Conservation (phyloP, 2,113 vertebrate genomes). For the Brachyhypopomus gauderio region DNA sequence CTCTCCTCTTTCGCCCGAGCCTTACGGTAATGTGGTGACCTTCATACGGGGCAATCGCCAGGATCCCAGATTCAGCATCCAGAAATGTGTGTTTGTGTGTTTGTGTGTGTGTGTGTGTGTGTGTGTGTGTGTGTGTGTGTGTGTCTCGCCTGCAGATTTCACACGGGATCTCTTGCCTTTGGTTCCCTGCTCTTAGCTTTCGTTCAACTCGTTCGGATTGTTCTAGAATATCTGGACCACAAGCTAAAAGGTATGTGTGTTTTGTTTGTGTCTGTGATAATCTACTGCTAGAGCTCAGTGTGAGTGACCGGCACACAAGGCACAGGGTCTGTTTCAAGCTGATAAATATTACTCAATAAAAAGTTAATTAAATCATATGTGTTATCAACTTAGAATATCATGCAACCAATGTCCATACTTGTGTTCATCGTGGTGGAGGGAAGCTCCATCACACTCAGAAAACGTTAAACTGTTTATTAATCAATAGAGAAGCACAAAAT, state of each 20-base stretch:
- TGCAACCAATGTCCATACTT: too few relatives aligned
- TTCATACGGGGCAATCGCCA: not conserved
- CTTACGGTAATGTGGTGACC: slow-evolving; percentile 74
- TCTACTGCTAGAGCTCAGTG: not conserved
- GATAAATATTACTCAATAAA: too few relatives aligned
- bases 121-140: not conserved
- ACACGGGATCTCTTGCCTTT: slow-evolving; percentile 90
- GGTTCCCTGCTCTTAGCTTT: slow-evolving; percentile 87
- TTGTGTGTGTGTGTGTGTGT: not conserved
- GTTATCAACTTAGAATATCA: too few relatives aligned
- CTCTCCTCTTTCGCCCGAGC: slow-evolving; percentile 83
- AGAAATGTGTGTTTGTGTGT: too few relatives aligned
- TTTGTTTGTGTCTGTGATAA: not conserved
- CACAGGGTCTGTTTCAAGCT: too few relatives aligned
- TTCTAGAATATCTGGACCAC: slow-evolving; percentile 86
- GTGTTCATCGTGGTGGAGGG: too few relatives aligned
- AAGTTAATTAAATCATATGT: too few relatives aligned
- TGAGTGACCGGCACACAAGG: too few relatives aligned
- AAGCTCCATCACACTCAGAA: too few relatives aligned
- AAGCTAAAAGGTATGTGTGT: slow-evolving; percentile 82
- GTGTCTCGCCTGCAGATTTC: slow-evolving; percentile 76
- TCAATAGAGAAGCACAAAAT: not conserved
- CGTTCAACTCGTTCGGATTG: slow-evolving; percentile 80
- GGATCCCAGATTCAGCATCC: too few relatives aligned
- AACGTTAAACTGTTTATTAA: too few relatives aligned